These are phyloP conservation scores for Myopa testacea DNA, from an alignment of 2,888 invertebrate species.

Conservation along the genomic window DNA sequence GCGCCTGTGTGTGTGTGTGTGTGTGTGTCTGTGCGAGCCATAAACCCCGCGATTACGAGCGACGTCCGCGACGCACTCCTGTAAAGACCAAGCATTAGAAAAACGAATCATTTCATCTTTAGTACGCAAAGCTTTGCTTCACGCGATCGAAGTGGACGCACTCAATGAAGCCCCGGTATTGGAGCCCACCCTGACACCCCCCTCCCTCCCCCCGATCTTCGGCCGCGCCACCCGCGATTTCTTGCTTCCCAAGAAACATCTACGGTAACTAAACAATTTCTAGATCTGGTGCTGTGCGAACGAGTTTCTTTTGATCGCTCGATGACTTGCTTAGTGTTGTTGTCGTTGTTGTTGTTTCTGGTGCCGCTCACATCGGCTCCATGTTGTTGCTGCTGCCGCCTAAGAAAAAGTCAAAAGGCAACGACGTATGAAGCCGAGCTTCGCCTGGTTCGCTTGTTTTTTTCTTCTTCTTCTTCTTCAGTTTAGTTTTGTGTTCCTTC, in stretches of 20 bases:
- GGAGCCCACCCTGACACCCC: background rate
- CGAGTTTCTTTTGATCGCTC: constrained; percentile 1
- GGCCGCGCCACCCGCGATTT: background rate
- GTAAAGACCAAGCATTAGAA: constrained; percentile 16
- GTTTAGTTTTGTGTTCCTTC: constrained; percentile 1
- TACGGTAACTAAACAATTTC: background rate
- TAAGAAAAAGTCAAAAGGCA: constrained; percentile 38
- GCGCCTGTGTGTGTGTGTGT: background rate
- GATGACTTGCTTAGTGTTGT: background rate
- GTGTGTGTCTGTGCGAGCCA: constrained; percentile 2
- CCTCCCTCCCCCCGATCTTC: background rate
- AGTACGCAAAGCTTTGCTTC: background rate
- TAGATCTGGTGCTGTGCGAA: background rate
- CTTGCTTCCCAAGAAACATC: background rate
- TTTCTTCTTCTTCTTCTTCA: background rate
- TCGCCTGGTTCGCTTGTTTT: too few species aligned
- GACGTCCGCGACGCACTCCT: background rate
- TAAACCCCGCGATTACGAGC: background rate
- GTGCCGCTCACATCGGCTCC: background rate
- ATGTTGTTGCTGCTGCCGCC: constrained; percentile 13
- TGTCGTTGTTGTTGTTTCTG: constrained; percentile 32
- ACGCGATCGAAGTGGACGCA: background rate
- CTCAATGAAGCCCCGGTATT: background rate
- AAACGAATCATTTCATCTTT: constrained; percentile 17
- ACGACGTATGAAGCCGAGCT: constrained; percentile 33